phyloP scores from a whole-genome alignment of 2,113 vertebrate species.

The Cyanistes caeruleus region DNA sequence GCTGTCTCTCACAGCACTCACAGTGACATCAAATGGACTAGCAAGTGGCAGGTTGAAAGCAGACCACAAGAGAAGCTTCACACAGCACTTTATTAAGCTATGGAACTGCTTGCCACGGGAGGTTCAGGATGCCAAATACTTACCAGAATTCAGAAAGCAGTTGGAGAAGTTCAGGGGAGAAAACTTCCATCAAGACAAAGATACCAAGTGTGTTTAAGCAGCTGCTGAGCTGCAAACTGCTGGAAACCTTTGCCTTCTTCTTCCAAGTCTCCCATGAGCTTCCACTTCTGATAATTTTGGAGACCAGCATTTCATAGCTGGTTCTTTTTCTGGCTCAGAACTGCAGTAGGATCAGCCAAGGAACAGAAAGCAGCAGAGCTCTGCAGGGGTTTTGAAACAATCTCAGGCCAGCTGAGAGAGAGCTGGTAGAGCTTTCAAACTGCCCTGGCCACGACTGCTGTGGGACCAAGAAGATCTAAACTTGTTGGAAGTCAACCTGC shows the following conservation, averaged over 20 bases:
- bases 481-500: rapidly evolving
- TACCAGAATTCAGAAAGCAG: neutral
- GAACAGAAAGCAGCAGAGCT: neutral
- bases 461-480: neutral
- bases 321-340: neutral
- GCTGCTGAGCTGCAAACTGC: neutral
- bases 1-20: neutral
- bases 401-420: neutral
- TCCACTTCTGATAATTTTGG: neutral
- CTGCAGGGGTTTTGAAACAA: neutral
- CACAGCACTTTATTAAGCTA: neutral
- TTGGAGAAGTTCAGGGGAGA: neutral
- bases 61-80: neutral
- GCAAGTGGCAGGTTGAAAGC: neutral
- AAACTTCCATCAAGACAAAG: neutral
- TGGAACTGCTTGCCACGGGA: neutral
- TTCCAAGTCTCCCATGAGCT: neutral
- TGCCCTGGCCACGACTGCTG: neutral
- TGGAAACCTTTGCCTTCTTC: neutral
- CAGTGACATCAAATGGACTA: neutral
- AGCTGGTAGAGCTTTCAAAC: neutral
- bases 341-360: neutral
- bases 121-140: neutral
- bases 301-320: neutral
- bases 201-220: neutral